Percentiles rank a stretch among this genome's conserved stretches.
These are phyloP conservation scores for Physella acuta DNA, from an alignment of 1,140 invertebrate species.

Conservation along the genomic window DNA sequence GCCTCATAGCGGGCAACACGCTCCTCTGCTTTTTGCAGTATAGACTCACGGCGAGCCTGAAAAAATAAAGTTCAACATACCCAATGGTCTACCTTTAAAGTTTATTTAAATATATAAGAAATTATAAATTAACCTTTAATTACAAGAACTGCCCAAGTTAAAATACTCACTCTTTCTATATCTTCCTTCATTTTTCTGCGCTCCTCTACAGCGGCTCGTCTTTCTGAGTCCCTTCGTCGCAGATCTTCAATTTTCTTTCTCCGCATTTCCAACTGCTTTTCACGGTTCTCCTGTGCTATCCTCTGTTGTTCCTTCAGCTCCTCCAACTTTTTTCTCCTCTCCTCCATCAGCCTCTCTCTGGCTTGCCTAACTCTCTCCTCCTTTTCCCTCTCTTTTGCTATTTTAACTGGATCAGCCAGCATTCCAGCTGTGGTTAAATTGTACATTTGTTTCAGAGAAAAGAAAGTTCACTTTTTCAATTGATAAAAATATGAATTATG, in stretches of 20 bases:
- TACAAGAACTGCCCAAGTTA: no score
- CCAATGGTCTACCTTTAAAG: no score
- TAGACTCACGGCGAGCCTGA: conserved; percentile 48
- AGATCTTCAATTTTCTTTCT: conserved; percentile 54
- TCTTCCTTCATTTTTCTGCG: conserved; percentile 44
- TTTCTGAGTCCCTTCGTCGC: conserved; percentile 45
- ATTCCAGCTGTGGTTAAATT: conserved; percentile 19
- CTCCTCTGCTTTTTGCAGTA: conserved; percentile 48
- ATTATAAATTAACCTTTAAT: no score
- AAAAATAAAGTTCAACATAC: no score
- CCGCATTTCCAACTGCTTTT: conserved; percentile 48
- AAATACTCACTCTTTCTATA: conserved; percentile 43
- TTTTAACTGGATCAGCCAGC: conserved; percentile 40
- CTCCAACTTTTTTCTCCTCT: conserved; percentile 48
- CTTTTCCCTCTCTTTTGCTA: conserved; percentile 48
- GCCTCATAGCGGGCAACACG: conserved; percentile 52
- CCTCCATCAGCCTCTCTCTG: conserved; percentile 45
- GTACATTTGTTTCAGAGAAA: background rate
- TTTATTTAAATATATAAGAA: no score
- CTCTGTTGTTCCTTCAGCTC: conserved; percentile 52
- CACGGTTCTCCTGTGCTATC: conserved; percentile 50
- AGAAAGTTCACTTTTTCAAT: background rate
- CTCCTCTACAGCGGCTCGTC: conserved; percentile 49
- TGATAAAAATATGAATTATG: background rate
- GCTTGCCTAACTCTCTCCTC: conserved; percentile 47